Conservation (phyloP, 2,797 vertebrate genomes). For the Silurus lanzhouensis region DNA sequence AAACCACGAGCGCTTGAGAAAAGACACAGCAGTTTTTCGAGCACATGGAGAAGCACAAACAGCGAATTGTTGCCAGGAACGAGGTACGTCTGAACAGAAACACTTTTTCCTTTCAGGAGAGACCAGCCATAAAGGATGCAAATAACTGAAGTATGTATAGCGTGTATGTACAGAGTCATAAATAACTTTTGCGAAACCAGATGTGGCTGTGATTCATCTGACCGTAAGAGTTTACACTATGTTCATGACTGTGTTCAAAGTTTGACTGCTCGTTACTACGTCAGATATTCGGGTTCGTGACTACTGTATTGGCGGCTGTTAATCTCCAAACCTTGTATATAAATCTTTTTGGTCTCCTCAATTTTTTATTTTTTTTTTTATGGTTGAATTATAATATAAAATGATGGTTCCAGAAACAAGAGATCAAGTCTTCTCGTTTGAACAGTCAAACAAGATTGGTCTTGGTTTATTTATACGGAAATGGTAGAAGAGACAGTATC, state of each 20-base stretch:
- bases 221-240: background rate
- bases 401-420: background rate
- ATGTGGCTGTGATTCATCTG: background rate
- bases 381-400: too few relatives aligned
- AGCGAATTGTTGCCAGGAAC: background rate
- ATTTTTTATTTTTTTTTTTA: too few relatives aligned
- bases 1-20: background rate
- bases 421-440: background rate
- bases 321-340: too few relatives aligned
- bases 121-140: background rate
- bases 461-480: background rate
- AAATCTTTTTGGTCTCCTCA: background rate
- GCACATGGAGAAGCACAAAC: conserved; percentile 2
- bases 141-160: background rate
- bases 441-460: background rate
- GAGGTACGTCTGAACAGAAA: conserved; percentile 9
- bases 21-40: background rate
- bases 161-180: background rate
- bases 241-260: background rate
- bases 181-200: too few relatives aligned
- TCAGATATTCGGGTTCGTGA: background rate
- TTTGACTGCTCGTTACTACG: background rate
- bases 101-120: background rate
- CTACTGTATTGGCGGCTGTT: background rate
- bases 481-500: background rate